Conservation (phyloP, 2,888 invertebrate genomes). For the Lycocerus yunnanus region DNA sequence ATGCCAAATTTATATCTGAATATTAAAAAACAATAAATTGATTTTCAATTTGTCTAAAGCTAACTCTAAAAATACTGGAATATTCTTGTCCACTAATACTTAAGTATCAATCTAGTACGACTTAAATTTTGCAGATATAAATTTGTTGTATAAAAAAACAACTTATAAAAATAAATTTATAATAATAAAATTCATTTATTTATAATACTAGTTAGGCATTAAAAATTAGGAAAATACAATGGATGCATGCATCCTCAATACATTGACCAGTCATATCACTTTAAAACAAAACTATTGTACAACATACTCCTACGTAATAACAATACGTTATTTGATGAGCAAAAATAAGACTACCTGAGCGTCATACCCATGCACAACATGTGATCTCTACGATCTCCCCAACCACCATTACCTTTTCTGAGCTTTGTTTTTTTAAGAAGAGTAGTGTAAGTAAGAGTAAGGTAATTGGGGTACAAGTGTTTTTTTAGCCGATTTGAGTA, state of each 20-base stretch:
- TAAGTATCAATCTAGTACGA: not conserved
- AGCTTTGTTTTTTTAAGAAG: constrained; percentile 75
- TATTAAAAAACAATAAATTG: not conserved
- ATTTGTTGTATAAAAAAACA: not conserved
- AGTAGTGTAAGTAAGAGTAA: constrained; percentile 68
- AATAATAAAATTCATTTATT: not conserved
- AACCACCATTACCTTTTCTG: constrained; percentile 93
- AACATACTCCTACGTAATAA: constrained; percentile 14
- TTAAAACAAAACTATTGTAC: constrained; percentile 15
- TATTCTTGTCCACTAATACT: not conserved
- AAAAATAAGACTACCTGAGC: constrained; percentile 38
- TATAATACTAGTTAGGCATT: not conserved
- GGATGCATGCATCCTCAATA: not conserved
- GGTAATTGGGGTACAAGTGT: constrained; percentile 72
- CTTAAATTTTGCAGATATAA: not conserved
- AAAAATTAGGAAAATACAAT: constrained; percentile 3
- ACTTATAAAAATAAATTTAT: constrained; percentile 2
- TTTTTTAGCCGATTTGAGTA: constrained; percentile 72
- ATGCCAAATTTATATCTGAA: not conserved
- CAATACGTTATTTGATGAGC: constrained; percentile 12
- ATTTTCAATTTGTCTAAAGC: not conserved
- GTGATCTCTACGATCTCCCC: constrained; percentile 92
- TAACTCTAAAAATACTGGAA: constrained; percentile 1
- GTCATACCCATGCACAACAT: constrained; percentile 80
- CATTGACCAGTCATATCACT: constrained; percentile 21